These are phyloP conservation scores for Ornithoptera alexandrae DNA, from an alignment of 2,888 invertebrate species.

Conservation along the genomic window DNA sequence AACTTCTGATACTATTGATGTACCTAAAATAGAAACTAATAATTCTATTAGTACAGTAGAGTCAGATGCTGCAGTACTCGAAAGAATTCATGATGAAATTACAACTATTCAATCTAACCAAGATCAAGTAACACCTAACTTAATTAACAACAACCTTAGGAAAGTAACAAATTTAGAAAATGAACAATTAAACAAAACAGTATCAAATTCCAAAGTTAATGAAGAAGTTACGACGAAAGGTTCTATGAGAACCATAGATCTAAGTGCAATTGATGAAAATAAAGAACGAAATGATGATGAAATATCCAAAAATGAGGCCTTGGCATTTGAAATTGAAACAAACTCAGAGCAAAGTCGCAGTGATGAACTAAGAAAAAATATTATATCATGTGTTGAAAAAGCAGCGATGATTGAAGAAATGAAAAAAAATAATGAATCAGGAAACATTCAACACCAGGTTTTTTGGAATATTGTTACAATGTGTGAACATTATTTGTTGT, in stretches of 20 bases:
- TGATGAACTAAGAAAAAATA: conserved; percentile 64
- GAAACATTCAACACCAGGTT: conserved; percentile 59
- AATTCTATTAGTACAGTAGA: conserved; percentile 33
- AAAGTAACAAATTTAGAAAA: conserved; percentile 74
- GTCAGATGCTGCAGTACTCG: conserved; percentile 37
- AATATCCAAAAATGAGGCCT: conserved; percentile 49
- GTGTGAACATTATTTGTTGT: conserved; percentile 55
- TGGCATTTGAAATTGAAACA: conserved; percentile 40
- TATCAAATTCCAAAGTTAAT: conserved; percentile 49
- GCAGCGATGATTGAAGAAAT: conserved; percentile 69
- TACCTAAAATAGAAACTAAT: conserved; percentile 51
- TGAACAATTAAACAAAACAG: conserved; percentile 69
- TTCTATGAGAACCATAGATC: conserved; percentile 38
- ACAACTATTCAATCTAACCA: conserved; percentile 34
- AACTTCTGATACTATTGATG: conserved; percentile 62
- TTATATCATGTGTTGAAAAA: conserved; percentile 71
- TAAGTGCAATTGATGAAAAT: conserved; percentile 35
- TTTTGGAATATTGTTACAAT: conserved; percentile 60
- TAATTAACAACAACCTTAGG: conserved; percentile 57
- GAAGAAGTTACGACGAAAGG: conserved; percentile 44
- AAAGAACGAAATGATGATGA: conserved; percentile 34
- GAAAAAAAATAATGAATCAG: conserved; percentile 59
- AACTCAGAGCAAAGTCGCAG: conserved; percentile 61
- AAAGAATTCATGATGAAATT: conserved; percentile 37
- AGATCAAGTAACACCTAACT: conserved; percentile 43